Base-by-base conservation (phyloP, 1,140 invertebrate genomes). In the Diachasma alloeum region DNA sequence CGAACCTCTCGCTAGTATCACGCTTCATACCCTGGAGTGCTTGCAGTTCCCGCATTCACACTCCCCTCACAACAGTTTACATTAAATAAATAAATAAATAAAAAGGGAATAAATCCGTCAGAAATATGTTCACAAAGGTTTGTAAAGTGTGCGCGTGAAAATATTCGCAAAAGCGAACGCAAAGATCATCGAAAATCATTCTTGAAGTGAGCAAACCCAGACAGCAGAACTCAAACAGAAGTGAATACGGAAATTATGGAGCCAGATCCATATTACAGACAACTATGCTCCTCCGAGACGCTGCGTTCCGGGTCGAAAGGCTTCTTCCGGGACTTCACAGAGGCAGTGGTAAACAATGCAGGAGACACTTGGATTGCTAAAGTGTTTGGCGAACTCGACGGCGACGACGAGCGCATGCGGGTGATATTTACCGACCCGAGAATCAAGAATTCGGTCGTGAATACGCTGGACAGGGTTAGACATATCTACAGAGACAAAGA, bases 281-380 rank as follows among this genome's bases (percentile, higher is more conserved):
- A 82, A 36, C 84, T 91, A 46, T 93, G 92, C 79, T 92, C 91
- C 68, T 88, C 91, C 79, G 91, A 90, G 72, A 93, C 92, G 0
- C 83, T 93, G 17, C 91, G 92, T 78, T 91, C 92, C 8, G 90
- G 92, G 36, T 87, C 87, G 76, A 89, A 91, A 75, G 92, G 92
- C 9, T 93, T 93, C 82, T 93, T 93, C 76, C 84, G 89, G 44
- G 89, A 91, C 66, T 92, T 92, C 76, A 91, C 86, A 4, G 90
- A 92, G 9, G 84, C 88, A 53, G 85, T 92, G 4, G 83, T 78
- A 6, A 83, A 87, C 74, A 85, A 77, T 72, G 90, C 80, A 63
- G 92, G 88, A 63, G 80, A 83, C 79, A 81, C 83, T 69, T 93
- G 92, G 92, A 87, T 92, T 22, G 81, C 88, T 17, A 86, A 90